A percentile compares a stretch with the other conserved stretches of the same genome.
These are phyloP conservation scores for Catocala nupta DNA, from an alignment of 2,888 invertebrate genomes.

Conservation along the genomic window DNA sequence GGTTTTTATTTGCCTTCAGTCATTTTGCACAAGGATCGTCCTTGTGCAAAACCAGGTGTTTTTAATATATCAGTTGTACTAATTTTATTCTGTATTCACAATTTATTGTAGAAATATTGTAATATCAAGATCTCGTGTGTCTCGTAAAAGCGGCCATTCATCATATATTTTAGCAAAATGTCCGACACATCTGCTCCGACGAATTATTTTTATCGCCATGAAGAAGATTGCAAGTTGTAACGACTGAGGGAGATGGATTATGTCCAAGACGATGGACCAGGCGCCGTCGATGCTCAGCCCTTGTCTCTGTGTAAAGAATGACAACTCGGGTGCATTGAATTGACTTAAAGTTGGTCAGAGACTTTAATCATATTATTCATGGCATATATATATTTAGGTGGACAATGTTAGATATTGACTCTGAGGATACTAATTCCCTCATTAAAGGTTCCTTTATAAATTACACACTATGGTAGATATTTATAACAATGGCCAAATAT, in stretches of 20 bases:
- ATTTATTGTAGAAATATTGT: constrained; percentile 32
- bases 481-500: too few relatives aligned
- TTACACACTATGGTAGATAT: too few relatives aligned
- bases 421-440: too few relatives aligned
- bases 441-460: too few relatives aligned
- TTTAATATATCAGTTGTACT: constrained; percentile 10
- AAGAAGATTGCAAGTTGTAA: constrained; percentile 28
- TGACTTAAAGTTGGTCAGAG: too few relatives aligned
- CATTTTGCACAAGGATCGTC: too few relatives aligned
- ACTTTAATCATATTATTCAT: too few relatives aligned
- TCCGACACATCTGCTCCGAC: constrained; percentile 45
- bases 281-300: constrained; percentile 4
- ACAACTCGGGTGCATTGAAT: too few relatives aligned
- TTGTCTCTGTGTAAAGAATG: too few relatives aligned
- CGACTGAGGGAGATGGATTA: constrained; percentile 40
- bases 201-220: constrained; percentile 41
- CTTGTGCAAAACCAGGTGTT: constrained; percentile 12
- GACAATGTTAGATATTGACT: too few relatives aligned
- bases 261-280: constrained; percentile 8
- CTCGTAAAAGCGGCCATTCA: constrained; percentile 24
- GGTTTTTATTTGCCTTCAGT: too few relatives aligned
- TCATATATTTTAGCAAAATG: constrained; percentile 44
- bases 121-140: constrained; percentile 32
- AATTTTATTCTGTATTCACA: constrained; percentile 16
- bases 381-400: too few relatives aligned